A percentile compares a stretch with the other conserved stretches of the same genome.
Conservation (phyloP, 2,797 vertebrate genomes). For the Microhierax caerulescens region DNA sequence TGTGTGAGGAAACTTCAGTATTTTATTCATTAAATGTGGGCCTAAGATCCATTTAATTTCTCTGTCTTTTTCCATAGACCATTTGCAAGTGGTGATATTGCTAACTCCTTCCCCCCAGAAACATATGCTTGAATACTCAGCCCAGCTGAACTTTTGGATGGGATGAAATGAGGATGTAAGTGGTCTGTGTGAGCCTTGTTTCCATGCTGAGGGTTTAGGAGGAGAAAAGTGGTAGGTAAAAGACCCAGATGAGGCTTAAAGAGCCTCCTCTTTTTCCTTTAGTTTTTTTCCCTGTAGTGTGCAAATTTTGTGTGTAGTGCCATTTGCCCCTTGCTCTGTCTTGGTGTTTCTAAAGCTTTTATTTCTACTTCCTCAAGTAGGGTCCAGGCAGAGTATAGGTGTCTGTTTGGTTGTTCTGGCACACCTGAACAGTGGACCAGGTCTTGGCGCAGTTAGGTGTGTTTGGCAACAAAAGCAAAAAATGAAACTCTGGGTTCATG, state of each 20-base stretch:
- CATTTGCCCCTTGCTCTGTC: background rate
- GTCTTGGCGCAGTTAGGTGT: background rate
- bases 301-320: background rate
- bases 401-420: background rate
- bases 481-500: background rate
- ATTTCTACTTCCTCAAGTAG: background rate
- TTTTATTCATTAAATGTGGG: background rate
- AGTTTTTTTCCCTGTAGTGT: background rate
- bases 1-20: background rate
- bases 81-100: background rate
- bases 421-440: background rate
- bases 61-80: background rate
- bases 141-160: background rate
- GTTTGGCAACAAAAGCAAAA: background rate
- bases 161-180: background rate
- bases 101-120: background rate
- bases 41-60: background rate
- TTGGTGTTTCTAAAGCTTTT: background rate
- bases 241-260: background rate
- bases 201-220: background rate
- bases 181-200: background rate
- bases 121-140: background rate
- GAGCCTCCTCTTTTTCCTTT: background rate
- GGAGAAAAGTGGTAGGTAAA: background rate
- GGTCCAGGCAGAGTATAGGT: background rate